Percentiles rank a stretch among this genome's conserved stretches.
phyloP scores from a whole-genome alignment of 2,797 vertebrate genomes.

The Sebastes itinus region DNA sequence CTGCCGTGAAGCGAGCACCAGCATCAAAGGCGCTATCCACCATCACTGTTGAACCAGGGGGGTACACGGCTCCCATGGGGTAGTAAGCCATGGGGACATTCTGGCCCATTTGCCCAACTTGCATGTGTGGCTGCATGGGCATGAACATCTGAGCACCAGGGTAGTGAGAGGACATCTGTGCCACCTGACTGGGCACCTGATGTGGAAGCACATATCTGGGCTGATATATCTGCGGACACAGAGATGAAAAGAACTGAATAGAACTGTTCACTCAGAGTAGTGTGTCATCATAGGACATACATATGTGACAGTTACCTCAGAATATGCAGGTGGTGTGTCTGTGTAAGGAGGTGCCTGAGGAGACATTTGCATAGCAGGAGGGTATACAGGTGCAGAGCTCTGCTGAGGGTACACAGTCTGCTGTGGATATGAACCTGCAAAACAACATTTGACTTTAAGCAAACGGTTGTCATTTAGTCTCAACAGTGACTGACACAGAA shows the following conservation, averaged over 20 bases:
- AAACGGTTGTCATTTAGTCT: not conserved
- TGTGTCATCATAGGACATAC: not conserved
- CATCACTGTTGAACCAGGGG: constrained; percentile 89
- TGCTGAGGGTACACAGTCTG: constrained; percentile 92
- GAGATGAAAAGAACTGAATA: not conserved
- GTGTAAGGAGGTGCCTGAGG: constrained; percentile 94
- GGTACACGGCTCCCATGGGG: constrained; percentile 90
- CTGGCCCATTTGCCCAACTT: constrained; percentile 87
- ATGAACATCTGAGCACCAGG: constrained; percentile 91
- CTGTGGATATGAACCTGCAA: constrained; percentile 90
- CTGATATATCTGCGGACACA: constrained; percentile 89
- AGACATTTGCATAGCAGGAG: constrained; percentile 90
- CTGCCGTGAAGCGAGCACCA: constrained; percentile 91
- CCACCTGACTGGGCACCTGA: constrained; percentile 87
- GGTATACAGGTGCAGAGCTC: constrained; percentile 87
- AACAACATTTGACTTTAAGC: constrained; percentile 42
- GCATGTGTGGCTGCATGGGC: constrained; percentile 90
- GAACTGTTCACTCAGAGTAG: not conserved
- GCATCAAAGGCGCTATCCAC: constrained; percentile 91
- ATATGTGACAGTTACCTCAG: constrained; percentile 84
- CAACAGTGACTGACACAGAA: not conserved
- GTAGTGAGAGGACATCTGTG: constrained; percentile 91
- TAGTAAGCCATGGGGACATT: constrained; percentile 96
- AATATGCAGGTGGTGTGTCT: constrained; percentile 94
- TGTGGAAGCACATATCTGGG: constrained; percentile 92